Evolutionary conservation across 2,797 vertebrate genomes (phyloP), one percentile per base, ranked within the genome.

Genomic region (Telmatherina bonti): DNA sequence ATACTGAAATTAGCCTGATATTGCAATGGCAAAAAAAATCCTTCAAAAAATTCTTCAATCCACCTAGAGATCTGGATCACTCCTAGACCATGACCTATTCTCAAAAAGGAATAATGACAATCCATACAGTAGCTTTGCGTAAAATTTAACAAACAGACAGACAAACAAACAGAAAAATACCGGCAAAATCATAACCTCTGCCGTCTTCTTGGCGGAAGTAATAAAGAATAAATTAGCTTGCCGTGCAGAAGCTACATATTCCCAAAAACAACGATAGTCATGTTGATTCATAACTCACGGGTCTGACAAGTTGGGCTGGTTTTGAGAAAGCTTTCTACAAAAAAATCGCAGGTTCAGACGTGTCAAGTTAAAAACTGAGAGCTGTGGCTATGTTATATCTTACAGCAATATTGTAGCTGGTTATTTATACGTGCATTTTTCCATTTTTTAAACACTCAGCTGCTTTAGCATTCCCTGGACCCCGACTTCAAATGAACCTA

Each of bases 331-430:
- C 36, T 43, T 41, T 41, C 10, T 41, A 43, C n/a, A 18, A 29
- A 45, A 43, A 61, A n/a, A 45, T 61, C 10, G 2, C 59, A 62
- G 27, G 59, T 62, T 62, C 10, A n/a, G 26, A 41, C 41, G 9
- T 47, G 59, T 62, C 8, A 3, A 11, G 16, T 47, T 27, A 47
- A 47, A 61, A 61, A 31, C 59, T 15, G 38, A n/a, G n/a, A n/a
- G n/a, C n/a, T n/a, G n/a, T n/a, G n/a, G n/a, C n/a, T n/a, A n/a
- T n/a, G n/a, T n/a, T 43, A 29, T 22, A 62, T 2, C 59, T 30
- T 47, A 45, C 27, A 62, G 18, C 45, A 22, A 10, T 7, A 45
- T 16, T 27, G 51, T 18, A 27, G 15, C 5, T 20, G 20, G 27
- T 47, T 7, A 62, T 18, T 29, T 47, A 11, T 11, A 22, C 41